Percentiles rank a stretch among this genome's conserved stretches.
phyloP scores from a whole-genome alignment of 2,888 invertebrate genomes.

The Mythimna vitellina region DNA sequence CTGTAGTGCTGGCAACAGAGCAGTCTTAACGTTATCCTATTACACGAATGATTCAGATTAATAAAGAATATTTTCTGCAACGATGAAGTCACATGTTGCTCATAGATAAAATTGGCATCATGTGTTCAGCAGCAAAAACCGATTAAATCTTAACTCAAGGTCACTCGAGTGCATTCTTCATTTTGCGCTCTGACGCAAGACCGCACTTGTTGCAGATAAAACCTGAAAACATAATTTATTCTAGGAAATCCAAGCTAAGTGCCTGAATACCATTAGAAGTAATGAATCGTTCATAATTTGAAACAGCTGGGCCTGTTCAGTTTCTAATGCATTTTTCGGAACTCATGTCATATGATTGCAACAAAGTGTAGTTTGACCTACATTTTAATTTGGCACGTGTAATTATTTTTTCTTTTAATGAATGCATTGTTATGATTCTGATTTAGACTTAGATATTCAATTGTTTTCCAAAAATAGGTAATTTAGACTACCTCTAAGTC shows the following conservation, averaged over 20 bases:
- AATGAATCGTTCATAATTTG: slow-evolving; percentile 27
- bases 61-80: slow-evolving; percentile 61
- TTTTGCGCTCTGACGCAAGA: slow-evolving; percentile 45
- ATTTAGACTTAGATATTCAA: slow-evolving; percentile 4
- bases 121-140: slow-evolving; percentile 50
- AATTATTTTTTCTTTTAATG: slow-evolving; percentile 18
- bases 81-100: slow-evolving; percentile 68
- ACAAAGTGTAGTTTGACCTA: slow-evolving; percentile 37
- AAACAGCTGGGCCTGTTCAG: slow-evolving; percentile 17
- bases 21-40: slow-evolving; percentile 27
- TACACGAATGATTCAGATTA: slow-evolving; percentile 55
- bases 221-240: slow-evolving; percentile 47
- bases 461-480: slow-evolving; percentile 20
- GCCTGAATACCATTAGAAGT: slow-evolving; percentile 17
- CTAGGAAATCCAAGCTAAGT: slow-evolving; percentile 32
- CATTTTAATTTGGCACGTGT: slow-evolving; percentile 37
- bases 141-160: slow-evolving; percentile 55
- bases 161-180: slow-evolving; percentile 59
- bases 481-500: slow-evolving; percentile 1
- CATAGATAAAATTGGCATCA: slow-evolving; percentile 68
- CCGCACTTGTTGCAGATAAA: slow-evolving; percentile 50
- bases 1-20: slow-evolving; percentile 16
- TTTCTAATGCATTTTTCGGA: slow-evolving; percentile 29
- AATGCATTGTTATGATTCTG: slow-evolving; percentile 29
- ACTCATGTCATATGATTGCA: slow-evolving; percentile 27